phyloP scores from a whole-genome alignment of 2,113 vertebrate species.

The Poeciliopsis turrubarensis region DNA sequence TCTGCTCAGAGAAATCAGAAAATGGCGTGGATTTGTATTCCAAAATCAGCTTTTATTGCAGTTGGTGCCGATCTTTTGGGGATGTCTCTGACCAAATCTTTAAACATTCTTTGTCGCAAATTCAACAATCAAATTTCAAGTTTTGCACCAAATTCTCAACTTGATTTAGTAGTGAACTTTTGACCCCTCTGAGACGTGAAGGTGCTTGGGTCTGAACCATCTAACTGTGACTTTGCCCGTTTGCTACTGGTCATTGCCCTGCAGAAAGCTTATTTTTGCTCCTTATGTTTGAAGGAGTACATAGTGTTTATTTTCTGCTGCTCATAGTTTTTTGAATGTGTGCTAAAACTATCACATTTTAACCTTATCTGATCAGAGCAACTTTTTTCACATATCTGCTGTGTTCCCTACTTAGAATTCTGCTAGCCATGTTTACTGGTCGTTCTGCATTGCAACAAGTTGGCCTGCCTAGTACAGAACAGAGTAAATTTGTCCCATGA shows the following conservation, averaged over 20 bases:
- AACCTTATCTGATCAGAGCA: background rate
- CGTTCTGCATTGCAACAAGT: background rate
- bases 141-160: background rate
- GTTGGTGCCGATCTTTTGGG: background rate
- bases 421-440: background rate
- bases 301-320: too few species aligned
- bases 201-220: background rate
- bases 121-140: background rate
- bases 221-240: background rate
- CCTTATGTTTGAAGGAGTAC: too few species aligned
- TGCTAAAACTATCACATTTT: too few species aligned
- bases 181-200: too few species aligned
- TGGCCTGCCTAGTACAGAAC: background rate
- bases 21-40: background rate
- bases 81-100: background rate
- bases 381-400: background rate
- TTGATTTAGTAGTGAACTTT: background rate
- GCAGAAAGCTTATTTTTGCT: background rate
- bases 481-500: background rate
- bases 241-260: background rate
- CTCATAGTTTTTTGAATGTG: too few species aligned
- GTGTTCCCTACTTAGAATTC: background rate
- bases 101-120: background rate
- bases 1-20: background rate
- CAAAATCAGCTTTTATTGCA: background rate